A percentile compares a stretch with the other conserved stretches of the same genome.
Evolutionary conservation across 1,140 invertebrate genomes (phyloP).

Genomic region (Aphelenchoides besseyi): DNA sequence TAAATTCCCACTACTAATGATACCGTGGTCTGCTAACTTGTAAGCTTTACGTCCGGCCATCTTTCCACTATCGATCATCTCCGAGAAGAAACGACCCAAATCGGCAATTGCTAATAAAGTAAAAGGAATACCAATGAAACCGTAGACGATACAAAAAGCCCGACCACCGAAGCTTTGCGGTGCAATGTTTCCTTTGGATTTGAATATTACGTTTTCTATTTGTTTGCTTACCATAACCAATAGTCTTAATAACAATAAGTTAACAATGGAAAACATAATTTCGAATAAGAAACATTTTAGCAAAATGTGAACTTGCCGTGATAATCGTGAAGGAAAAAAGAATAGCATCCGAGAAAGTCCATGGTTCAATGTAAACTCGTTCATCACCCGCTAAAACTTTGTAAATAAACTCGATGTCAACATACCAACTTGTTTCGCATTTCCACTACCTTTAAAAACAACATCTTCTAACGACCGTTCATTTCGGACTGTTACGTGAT

Average conservation of each 20-base stretch:
- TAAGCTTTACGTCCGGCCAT: neutral
- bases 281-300: too few species aligned
- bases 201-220: too few species aligned
- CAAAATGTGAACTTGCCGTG: too few species aligned
- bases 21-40: constrained; percentile 10
- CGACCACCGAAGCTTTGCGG: constrained; percentile 43
- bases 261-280: too few species aligned
- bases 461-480: constrained; percentile 24
- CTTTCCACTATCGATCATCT: constrained; percentile 33
- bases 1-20: neutral
- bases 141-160: constrained; percentile 52
- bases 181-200: constrained; percentile 50
- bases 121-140: constrained; percentile 41
- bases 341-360: constrained; percentile 47
- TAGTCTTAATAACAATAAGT: constrained; percentile 45
- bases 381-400: constrained; percentile 21
- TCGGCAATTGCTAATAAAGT: constrained; percentile 49
- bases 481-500: constrained; percentile 36
- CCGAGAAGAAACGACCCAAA: constrained; percentile 50
- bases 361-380: constrained; percentile 40
- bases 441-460: constrained; percentile 31
- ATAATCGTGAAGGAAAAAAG: constrained; percentile 50
- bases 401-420: neutral
- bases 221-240: too few species aligned
- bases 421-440: constrained; percentile 38